Base-by-base conservation (phyloP, 2,888 invertebrate genomes). In the Cantharis rustica region DNA sequence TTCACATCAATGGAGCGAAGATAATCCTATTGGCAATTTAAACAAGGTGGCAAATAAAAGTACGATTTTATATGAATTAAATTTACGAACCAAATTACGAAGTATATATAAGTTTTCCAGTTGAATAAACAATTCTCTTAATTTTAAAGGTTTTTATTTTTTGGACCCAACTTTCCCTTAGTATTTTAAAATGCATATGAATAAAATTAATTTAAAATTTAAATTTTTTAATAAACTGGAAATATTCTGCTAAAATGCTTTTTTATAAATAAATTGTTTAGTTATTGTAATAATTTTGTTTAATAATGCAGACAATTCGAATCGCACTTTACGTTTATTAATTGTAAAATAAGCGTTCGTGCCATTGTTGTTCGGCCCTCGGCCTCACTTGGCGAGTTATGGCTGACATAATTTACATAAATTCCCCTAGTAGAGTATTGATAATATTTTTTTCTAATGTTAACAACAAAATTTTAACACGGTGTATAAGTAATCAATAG, bases 1-100 rank as follows among this genome's bases (percentile, higher is more conserved):
- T 86, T 84, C 82, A 80, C 82, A 82, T 84, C 86, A 84, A 86
- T 86, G 84, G 85, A 86, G 86, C 86, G 85, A 84, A 80, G 77
- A 83, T 86, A 86, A 86, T 86, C 86, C 85, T 84, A 83, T 86
- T 85, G 85, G 86, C 85, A 84, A 84, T 85, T 84, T 84, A 82
- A 84, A 85, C 83, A 84, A 83, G 83, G 82, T 80, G 80, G 80
- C 79, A 79, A 79, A 79, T 78, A 79, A 80, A 79, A 77, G 79
- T 79, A 79, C 78, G 75, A 79, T 78, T 80, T 80, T 75, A 80
- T 78, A 77, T 79, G 78, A 78, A 79, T 78, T 80, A 78, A 79
- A 75, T 79, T 78, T 76, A 75, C 78, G 77, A 77, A 77, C 79
- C 72, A 79, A 79, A 77, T 79, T 79, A 79, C 75, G 75, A 70